phyloP scores from a whole-genome alignment of 2,888 invertebrate genomes.

The Pyrochroa serraticornis region DNA sequence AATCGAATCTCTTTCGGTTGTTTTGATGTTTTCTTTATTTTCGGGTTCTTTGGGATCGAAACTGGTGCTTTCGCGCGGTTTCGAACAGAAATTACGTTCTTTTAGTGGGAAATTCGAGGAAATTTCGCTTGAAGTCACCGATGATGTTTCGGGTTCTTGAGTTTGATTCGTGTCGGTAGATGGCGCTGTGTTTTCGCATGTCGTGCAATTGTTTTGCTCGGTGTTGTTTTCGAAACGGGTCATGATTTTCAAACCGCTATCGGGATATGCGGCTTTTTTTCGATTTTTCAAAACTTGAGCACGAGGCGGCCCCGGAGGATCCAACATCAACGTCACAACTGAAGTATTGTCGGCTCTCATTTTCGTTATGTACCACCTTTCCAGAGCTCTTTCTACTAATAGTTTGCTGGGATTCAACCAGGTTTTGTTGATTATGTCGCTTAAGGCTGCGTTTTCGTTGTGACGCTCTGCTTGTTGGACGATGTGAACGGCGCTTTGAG shows the following conservation, averaged over 20 bases:
- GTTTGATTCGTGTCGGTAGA: slow-evolving; percentile 12
- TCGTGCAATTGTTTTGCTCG: slow-evolving; percentile 5
- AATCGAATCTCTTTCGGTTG: slow-evolving; percentile 57
- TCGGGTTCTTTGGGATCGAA: slow-evolving; percentile 44
- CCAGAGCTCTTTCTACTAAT: slow-evolving; percentile 81
- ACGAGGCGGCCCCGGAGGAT: slow-evolving; percentile 83
- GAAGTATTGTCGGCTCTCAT: slow-evolving; percentile 97
- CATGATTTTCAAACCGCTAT: slow-evolving; percentile 52
- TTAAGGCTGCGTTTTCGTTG: slow-evolving; percentile 71
- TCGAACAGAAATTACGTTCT: slow-evolving; percentile 45
- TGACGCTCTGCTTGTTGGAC: slow-evolving; percentile 83
- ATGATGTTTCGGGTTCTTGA: slow-evolving; percentile 14
- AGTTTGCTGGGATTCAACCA: slow-evolving; percentile 93
- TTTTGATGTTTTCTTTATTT: slow-evolving; percentile 40
- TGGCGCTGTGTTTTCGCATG: not conserved
- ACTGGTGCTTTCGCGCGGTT: slow-evolving; percentile 49
- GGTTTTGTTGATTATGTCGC: slow-evolving; percentile 55
- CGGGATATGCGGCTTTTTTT: slow-evolving; percentile 45
- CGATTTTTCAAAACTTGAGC: slow-evolving; percentile 64
- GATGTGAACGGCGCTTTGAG: slow-evolving; percentile 81
- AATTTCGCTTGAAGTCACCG: slow-evolving; percentile 22
- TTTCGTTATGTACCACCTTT: slow-evolving; percentile 81
- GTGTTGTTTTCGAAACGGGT: slow-evolving; percentile 45
- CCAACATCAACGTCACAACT: slow-evolving; percentile 89
- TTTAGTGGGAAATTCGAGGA: slow-evolving; percentile 41